Percentiles rank a stretch among this genome's conserved stretches.
These are phyloP conservation scores for Cenopis cana DNA, from an alignment of 2,888 invertebrate species.

Conservation along the genomic window DNA sequence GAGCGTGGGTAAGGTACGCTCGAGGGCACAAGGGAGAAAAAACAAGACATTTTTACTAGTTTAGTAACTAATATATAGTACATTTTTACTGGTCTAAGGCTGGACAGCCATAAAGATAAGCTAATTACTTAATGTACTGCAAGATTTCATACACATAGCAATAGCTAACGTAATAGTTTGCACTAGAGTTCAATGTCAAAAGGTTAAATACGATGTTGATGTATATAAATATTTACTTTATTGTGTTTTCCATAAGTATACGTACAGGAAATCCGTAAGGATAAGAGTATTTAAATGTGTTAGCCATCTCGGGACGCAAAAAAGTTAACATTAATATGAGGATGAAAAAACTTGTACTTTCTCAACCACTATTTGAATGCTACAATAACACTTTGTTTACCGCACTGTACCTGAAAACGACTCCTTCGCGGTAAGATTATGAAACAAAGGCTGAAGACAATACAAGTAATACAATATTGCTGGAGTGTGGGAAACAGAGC, in stretches of 20 bases:
- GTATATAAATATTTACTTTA: no score
- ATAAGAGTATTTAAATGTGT: neutral
- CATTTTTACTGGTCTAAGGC: no score
- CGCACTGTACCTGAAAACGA: conserved; percentile 68
- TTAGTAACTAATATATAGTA: no score
- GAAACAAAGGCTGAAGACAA: conserved; percentile 65
- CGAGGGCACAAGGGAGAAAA: conserved; percentile 44
- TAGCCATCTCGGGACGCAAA: neutral
- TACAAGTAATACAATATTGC: conserved; percentile 67
- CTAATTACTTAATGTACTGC: no score
- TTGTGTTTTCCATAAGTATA: neutral
- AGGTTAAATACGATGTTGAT: no score
- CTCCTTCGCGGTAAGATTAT: conserved; percentile 76
- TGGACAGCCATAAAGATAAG: no score
- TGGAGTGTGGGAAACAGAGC: conserved; percentile 42
- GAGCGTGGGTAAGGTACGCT: conserved; percentile 71
- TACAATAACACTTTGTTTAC: neutral
- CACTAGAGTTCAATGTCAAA: no score
- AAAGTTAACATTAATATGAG: neutral
- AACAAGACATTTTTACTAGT: no score
- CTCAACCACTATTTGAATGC: neutral
- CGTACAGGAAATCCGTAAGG: neutral
- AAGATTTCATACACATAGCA: no score
- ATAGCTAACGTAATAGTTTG: no score
- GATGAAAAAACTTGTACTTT: neutral